Percentiles rank a stretch among this genome's conserved stretches.
Evolutionary conservation across 2,797 vertebrate genomes (phyloP).

Genomic region (Steatocranus sp.): DNA sequence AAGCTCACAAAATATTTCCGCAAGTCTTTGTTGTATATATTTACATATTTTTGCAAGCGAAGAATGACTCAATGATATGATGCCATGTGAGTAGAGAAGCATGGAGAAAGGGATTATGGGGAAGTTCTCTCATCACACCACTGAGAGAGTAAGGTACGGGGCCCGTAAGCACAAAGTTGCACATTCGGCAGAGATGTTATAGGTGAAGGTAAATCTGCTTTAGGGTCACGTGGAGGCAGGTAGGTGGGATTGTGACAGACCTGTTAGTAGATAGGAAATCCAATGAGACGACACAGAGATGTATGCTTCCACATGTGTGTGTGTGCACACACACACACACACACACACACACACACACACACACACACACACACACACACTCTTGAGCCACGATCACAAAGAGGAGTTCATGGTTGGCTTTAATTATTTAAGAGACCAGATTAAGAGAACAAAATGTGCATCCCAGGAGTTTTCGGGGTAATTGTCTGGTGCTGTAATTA

Average conservation of each 20-base stretch:
- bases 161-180: neutral
- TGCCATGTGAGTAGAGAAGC: conserved; percentile 11
- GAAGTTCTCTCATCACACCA: conserved; percentile 33
- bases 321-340: neutral
- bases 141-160: conserved; percentile 1
- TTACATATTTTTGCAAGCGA: neutral
- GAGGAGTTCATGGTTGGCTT: conserved; percentile 61
- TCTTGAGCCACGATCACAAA: conserved; percentile 39
- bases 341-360: neutral
- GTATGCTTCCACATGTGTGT: neutral
- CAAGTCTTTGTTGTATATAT: neutral
- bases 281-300: neutral
- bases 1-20: neutral
- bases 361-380: neutral
- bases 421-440: conserved; percentile 77
- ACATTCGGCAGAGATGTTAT: neutral
- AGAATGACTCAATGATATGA: conserved; percentile 3
- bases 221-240: neutral
- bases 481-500: conserved; percentile 76
- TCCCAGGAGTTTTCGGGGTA: conserved; percentile 68
- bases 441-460: conserved; percentile 76
- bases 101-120: conserved; percentile 52
- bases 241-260: neutral
- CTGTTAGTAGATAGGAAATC: neutral
- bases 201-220: neutral